phyloP scores from a whole-genome alignment of 2,797 vertebrate genomes.

The Sphaeramia orbicularis region DNA sequence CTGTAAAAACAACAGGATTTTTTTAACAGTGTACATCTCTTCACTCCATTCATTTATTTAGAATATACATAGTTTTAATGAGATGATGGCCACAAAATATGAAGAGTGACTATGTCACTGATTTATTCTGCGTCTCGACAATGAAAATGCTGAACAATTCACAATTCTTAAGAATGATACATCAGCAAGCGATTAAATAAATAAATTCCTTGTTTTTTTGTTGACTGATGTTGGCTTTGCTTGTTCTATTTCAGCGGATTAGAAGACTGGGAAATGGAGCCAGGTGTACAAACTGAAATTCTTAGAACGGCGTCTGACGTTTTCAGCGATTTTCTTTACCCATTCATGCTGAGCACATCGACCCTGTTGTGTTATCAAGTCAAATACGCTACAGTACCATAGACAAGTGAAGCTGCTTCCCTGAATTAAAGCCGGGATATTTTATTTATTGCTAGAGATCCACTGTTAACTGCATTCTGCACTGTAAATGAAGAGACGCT shows the following conservation, averaged over 20 bases:
- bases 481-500: background rate
- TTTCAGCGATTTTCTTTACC: background rate
- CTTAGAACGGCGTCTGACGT: constrained; percentile 17
- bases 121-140: constrained; percentile 25
- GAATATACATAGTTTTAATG: too few relatives aligned
- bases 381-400: background rate
- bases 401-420: constrained; percentile 24
- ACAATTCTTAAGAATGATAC: constrained; percentile 16
- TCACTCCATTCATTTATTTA: too few relatives aligned
- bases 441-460: constrained; percentile 36
- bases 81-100: constrained; percentile 24
- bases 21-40: too few relatives aligned
- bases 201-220: constrained; percentile 17
- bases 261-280: constrained; percentile 34
- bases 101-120: constrained; percentile 20
- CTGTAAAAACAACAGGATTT: too few relatives aligned
- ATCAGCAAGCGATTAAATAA: constrained; percentile 9
- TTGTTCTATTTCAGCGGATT: constrained; percentile 51
- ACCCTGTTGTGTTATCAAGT: constrained; percentile 17
- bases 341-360: constrained; percentile 26
- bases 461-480: constrained; percentile 17
- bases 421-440: constrained; percentile 14
- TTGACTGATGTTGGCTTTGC: background rate
- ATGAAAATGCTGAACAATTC: background rate
- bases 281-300: background rate